Percentiles rank a stretch among this genome's conserved stretches.
These are phyloP conservation scores for Egretta garzetta DNA, from an alignment of 2,113 vertebrate genomes.

Conservation along the genomic window DNA sequence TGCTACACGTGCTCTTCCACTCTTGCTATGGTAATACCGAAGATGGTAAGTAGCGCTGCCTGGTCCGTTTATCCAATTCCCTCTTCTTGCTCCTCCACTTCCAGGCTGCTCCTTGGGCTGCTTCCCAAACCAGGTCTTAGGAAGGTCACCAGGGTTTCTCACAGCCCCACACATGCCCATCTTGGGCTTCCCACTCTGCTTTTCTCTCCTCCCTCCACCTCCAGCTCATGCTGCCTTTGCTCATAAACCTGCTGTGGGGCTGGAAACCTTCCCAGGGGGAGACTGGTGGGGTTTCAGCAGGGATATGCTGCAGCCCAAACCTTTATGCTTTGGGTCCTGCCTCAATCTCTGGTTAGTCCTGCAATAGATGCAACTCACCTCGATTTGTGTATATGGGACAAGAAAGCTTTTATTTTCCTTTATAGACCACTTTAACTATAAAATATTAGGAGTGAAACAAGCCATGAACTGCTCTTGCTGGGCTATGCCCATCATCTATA, in stretches of 20 bases:
- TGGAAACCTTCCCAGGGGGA: background rate
- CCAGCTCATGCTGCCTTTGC: background rate
- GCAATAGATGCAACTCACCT: rapidly evolving
- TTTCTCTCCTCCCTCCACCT: background rate
- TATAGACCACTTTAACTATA: background rate
- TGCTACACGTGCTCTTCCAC: background rate
- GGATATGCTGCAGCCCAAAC: background rate
- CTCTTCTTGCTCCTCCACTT: background rate
- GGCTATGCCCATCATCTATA: background rate
- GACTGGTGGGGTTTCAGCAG: background rate
- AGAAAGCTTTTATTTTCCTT: background rate
- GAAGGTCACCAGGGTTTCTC: background rate
- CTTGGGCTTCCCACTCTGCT: background rate
- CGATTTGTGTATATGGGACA: background rate
- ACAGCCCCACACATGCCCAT: rapidly evolving
- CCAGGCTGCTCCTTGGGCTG: background rate
- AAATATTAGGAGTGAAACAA: background rate
- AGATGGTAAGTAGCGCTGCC: background rate
- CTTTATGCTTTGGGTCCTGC: background rate
- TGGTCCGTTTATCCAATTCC: rapidly evolving
- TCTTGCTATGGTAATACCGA: background rate
- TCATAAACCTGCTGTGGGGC: background rate
- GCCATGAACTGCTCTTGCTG: background rate
- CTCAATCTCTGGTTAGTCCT: background rate
- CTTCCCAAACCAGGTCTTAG: background rate